A percentile compares a stretch with the other conserved stretches of the same genome.
Conservation (phyloP, 2,113 vertebrate species). For the Chamaea fasciata region DNA sequence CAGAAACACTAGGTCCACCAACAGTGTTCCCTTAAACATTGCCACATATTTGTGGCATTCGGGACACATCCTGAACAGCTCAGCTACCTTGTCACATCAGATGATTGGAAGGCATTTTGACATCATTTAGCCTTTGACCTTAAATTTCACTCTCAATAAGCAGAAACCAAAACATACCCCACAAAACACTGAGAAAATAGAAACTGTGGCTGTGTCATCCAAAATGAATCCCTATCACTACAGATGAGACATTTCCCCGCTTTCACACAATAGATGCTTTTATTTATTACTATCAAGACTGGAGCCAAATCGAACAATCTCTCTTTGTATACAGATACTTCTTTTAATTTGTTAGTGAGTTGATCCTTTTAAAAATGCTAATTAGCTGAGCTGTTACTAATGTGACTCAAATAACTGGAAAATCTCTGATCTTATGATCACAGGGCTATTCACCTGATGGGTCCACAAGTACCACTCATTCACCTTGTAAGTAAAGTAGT, state of each 20-base stretch:
- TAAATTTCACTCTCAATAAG: conserved; percentile 36
- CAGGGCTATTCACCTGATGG: neutral
- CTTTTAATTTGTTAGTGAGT: conserved; percentile 42
- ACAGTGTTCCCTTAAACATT: neutral
- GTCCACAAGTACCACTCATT: neutral
- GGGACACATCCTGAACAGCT: conserved; percentile 1
- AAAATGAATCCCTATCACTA: conserved; percentile 31
- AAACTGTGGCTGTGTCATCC: conserved; percentile 39
- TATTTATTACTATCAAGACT: conserved; percentile 46
- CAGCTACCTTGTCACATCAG: conserved; percentile 43
- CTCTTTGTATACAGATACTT: conserved; percentile 31
- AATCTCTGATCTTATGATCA: conserved; percentile 16
- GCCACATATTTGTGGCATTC: neutral
- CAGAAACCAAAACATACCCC: conserved; percentile 38
- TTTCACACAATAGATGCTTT: conserved; percentile 53
- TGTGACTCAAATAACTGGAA: conserved; percentile 22
- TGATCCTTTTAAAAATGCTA: conserved; percentile 28
- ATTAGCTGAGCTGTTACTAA: conserved; percentile 42
- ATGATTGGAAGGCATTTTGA: conserved; percentile 23
- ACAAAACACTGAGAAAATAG: conserved; percentile 50
- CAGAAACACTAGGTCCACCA: neutral
- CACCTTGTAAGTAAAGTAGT: neutral
- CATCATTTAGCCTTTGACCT: conserved; percentile 42
- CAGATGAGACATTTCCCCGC: conserved; percentile 11
- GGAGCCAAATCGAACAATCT: conserved; percentile 29